Percentiles rank a stretch among this genome's conserved stretches.
Conservation (phyloP, 2,113 vertebrate species). For the Pavo muticus region DNA sequence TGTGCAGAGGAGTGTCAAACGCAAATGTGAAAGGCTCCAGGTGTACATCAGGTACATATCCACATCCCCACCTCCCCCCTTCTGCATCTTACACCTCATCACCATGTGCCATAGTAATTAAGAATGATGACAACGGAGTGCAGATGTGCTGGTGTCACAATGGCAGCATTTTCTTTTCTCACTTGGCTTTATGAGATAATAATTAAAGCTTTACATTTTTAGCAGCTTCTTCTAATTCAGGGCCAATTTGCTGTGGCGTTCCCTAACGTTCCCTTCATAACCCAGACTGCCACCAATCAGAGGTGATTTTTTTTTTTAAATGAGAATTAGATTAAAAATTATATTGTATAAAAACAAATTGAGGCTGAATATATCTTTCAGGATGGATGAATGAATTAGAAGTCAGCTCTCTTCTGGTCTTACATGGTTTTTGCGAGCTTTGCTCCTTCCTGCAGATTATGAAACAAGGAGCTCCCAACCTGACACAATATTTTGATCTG, state of each 20-base stretch:
- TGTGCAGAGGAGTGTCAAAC: not conserved
- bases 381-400: not conserved
- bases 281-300: not conserved
- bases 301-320: slow-evolving; percentile 9
- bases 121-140: not conserved
- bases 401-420: not conserved
- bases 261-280: not conserved
- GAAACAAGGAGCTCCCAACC: not conserved
- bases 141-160: slow-evolving; percentile 26
- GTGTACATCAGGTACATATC: not conserved
- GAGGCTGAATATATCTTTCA: not conserved
- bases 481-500: not conserved
- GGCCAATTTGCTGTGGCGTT: not conserved
- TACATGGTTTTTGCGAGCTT: not conserved
- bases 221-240: slow-evolving; percentile 23
- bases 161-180: slow-evolving; percentile 29
- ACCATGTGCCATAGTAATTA: not conserved
- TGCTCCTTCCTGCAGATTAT: not conserved
- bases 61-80: too few species aligned
- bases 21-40: not conserved
- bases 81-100: not conserved
- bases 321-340: not conserved
- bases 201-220: slow-evolving; percentile 50
- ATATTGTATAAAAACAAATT: not conserved
- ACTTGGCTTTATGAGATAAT: slow-evolving; percentile 33